phyloP scores from a whole-genome alignment of 2,113 vertebrate genomes.

The Haemorhous mexicanus region DNA sequence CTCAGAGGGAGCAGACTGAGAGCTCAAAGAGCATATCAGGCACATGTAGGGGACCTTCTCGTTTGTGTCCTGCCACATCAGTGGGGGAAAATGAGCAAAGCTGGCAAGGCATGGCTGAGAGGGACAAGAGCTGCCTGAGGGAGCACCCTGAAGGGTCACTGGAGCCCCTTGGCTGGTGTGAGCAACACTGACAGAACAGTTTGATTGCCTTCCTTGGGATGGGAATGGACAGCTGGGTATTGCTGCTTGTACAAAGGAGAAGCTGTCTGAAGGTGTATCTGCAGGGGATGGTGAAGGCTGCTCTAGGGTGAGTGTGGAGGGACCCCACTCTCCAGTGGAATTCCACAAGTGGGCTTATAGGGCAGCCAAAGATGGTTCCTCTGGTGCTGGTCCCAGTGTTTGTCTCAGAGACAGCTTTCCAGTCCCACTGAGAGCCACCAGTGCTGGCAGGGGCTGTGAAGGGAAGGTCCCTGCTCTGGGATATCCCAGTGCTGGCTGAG shows the following conservation, averaged over 20 bases:
- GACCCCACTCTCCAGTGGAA: neutral
- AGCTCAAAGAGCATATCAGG: neutral
- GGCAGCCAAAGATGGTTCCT: neutral
- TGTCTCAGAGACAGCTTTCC: neutral
- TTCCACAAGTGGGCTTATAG: neutral
- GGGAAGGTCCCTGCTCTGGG: neutral
- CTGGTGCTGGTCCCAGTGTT: neutral
- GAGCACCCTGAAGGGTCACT: neutral
- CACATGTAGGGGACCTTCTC: neutral
- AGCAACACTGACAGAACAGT: neutral
- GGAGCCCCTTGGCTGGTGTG: neutral
- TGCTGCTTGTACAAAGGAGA: neutral
- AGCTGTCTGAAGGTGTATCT: neutral
- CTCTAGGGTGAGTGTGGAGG: neutral
- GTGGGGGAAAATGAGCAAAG: neutral
- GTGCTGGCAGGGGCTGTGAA: neutral
- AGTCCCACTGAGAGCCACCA: neutral
- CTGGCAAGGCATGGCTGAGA: neutral
- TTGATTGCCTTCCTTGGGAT: neutral
- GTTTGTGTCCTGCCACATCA: neutral
- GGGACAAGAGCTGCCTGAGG: neutral
- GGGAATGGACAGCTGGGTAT: neutral
- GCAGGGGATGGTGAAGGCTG: neutral
- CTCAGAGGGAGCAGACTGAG: neutral
- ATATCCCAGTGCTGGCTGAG: accelerated